Percentiles rank a stretch among this genome's conserved stretches.
Conservation (phyloP, 37 sponge, comb jelly and placozoan genomes). For the Hexactinellida sp. region DNA sequence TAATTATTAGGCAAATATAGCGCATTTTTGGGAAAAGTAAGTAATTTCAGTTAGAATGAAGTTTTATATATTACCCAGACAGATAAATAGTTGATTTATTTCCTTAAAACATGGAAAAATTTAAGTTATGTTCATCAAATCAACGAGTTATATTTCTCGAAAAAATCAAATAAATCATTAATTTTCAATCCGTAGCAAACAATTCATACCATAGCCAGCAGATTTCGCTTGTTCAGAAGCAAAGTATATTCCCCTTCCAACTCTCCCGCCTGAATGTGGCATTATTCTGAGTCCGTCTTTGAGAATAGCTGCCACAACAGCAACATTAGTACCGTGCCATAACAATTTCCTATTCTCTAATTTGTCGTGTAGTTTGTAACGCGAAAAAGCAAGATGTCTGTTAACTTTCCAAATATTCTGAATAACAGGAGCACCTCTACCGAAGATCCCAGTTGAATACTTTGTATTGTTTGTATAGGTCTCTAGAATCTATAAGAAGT, state of each 20-base stretch:
- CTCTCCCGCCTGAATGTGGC: conserved; percentile 87
- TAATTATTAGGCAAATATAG: too few relatives aligned
- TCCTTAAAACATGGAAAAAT: too few relatives aligned
- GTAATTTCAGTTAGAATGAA: too few relatives aligned
- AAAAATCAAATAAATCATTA: too few relatives aligned
- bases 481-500: background rate
- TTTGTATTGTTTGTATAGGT: conserved; percentile 2
- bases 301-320: conserved; percentile 83
- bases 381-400: background rate
- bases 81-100: too few relatives aligned
- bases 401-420: background rate
- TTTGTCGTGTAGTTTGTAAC: conserved; percentile 38
- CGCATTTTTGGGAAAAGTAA: too few relatives aligned
- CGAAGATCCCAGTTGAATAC: background rate
- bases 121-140: too few relatives aligned
- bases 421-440: background rate
- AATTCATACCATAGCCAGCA: conserved; percentile 59
- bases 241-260: conserved; percentile 75
- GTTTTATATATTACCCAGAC: too few relatives aligned
- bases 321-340: conserved; percentile 91
- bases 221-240: conserved; percentile 85
- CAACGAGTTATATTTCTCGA: too few relatives aligned
- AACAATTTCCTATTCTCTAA: conserved; percentile 47
- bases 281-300: conserved; percentile 75
- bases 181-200: background rate